Conservation (phyloP, 2,888 invertebrate genomes). For the Spisula solida region DNA sequence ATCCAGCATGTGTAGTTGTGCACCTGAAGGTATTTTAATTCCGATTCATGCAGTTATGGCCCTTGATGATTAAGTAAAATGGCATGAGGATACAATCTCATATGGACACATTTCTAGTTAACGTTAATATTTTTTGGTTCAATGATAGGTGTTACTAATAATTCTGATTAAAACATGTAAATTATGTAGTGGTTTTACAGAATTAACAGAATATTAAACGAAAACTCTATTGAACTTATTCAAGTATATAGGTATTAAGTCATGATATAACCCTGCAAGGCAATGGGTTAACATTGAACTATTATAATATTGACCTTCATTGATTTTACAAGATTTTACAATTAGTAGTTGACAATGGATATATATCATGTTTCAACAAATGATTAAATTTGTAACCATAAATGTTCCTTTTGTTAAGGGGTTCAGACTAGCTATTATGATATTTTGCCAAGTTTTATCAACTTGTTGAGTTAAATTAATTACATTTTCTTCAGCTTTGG, state of each 20-base stretch:
- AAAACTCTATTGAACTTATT: not conserved
- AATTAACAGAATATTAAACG: not conserved
- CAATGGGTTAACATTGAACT: not conserved
- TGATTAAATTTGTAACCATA: slow-evolving; percentile 9
- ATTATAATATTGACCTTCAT: not conserved
- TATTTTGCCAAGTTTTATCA: slow-evolving; percentile 11
- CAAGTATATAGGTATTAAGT: not conserved
- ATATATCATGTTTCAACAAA: slow-evolving; percentile 9
- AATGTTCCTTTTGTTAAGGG: not conserved
- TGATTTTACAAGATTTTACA: slow-evolving; percentile 1
- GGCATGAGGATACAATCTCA: too few species aligned
- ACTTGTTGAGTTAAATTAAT: slow-evolving; percentile 1
- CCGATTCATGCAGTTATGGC: too few species aligned
- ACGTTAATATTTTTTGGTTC: too few species aligned
- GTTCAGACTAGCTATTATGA: slow-evolving; percentile 14
- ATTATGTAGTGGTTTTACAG: too few species aligned
- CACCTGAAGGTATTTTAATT: too few species aligned
- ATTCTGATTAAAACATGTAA: too few species aligned
- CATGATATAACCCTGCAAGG: not conserved
- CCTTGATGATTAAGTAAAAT: too few species aligned
- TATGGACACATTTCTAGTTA: too few species aligned
- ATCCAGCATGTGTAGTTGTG: too few species aligned
- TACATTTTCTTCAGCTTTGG: not conserved
- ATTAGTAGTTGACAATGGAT: not conserved
- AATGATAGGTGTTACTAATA: too few species aligned